A percentile compares a stretch with the other conserved stretches of the same genome.
These are phyloP conservation scores for Apis cerana DNA, from an alignment of 1,140 invertebrate species.

Conservation along the genomic window DNA sequence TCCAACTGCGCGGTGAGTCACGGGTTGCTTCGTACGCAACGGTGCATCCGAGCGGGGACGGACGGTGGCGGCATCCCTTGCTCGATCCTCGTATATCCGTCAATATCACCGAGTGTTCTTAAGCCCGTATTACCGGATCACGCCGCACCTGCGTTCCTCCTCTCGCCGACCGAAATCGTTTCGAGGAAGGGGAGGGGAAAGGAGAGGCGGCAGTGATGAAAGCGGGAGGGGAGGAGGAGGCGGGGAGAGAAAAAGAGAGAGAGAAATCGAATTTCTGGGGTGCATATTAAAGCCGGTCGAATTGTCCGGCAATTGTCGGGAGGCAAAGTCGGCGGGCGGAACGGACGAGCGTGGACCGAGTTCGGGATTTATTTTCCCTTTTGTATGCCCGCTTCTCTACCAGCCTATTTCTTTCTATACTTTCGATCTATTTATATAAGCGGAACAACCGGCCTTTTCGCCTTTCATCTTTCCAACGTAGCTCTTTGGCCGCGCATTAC, in stretches of 20 bases:
- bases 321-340: slow-evolving; percentile 44
- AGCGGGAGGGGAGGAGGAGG: background rate
- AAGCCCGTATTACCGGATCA: slow-evolving; percentile 64
- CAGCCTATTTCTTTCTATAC: slow-evolving; percentile 21
- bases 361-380: slow-evolving; percentile 64
- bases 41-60: background rate
- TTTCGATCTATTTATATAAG: slow-evolving; percentile 34
- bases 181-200: slow-evolving; percentile 15
- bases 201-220: slow-evolving; percentile 6
- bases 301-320: slow-evolving; percentile 62
- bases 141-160: slow-evolving; percentile 59
- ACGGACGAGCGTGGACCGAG: slow-evolving; percentile 34
- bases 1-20: slow-evolving; percentile 58
- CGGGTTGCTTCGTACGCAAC: background rate
- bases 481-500: slow-evolving; percentile 32
- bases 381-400: slow-evolving; percentile 41
- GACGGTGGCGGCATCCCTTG: slow-evolving; percentile 35
- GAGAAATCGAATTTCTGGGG: slow-evolving; percentile 73
- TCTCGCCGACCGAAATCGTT: slow-evolving; percentile 41
- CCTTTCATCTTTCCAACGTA: slow-evolving; percentile 47
- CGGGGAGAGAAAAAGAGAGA: slow-evolving; percentile 2
- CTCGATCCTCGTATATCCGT: slow-evolving; percentile 62
- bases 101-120: slow-evolving; percentile 64
- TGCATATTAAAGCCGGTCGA: slow-evolving; percentile 75
- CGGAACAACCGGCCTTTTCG: slow-evolving; percentile 47